A percentile compares a stretch with the other conserved stretches of the same genome.
phyloP scores from a whole-genome alignment of 2,888 invertebrate genomes.

The Leucozona laternaria region DNA sequence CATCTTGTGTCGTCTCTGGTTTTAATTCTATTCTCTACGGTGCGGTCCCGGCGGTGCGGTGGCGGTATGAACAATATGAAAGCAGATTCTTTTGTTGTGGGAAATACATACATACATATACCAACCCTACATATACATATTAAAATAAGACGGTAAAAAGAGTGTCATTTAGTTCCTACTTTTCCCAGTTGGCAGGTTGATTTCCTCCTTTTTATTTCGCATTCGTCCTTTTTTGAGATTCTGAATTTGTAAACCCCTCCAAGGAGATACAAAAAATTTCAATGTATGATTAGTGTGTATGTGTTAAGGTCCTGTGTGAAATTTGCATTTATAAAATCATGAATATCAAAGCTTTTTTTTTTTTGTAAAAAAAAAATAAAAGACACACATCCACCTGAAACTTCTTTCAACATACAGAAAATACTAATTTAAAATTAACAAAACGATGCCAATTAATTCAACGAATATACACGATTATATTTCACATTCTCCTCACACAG shows the following conservation, averaged over 20 bases:
- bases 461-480: background rate
- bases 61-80: conserved; percentile 46
- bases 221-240: conserved; percentile 15
- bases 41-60: conserved; percentile 1
- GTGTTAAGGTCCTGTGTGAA: background rate
- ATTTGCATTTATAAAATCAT: conserved; percentile 25
- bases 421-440: conserved; percentile 40
- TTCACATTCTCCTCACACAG: conserved; percentile 5
- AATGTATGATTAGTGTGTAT: background rate
- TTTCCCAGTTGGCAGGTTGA: conserved; percentile 43
- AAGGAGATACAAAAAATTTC: background rate
- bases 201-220: conserved; percentile 1
- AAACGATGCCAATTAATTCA: conserved; percentile 40
- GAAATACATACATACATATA: conserved; percentile 34
- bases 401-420: conserved; percentile 3
- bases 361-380: background rate
- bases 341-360: background rate
- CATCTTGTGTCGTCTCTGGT: conserved; percentile 39
- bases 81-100: conserved; percentile 40
- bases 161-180: conserved; percentile 36
- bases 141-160: conserved; percentile 15
- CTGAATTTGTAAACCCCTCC: conserved; percentile 5
- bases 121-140: background rate
- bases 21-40: conserved; percentile 63
- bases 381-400: background rate